Evolutionary conservation across 1,140 invertebrate species (phyloP).

Genomic region (Drosophila sproati): DNA sequence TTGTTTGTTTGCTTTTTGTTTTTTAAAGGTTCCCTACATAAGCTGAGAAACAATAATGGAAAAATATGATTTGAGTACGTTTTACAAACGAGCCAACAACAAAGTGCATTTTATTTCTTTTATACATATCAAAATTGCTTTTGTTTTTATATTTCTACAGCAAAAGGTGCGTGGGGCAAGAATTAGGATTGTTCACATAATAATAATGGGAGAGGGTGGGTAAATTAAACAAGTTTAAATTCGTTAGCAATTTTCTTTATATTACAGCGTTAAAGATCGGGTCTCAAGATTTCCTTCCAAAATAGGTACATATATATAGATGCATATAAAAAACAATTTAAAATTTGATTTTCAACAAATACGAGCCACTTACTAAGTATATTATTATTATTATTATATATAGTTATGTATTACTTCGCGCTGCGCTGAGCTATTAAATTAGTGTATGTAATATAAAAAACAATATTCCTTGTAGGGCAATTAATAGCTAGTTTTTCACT

Average conservation of each 20-base stretch:
- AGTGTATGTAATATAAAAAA: slow-evolving; percentile 71
- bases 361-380: slow-evolving; percentile 66
- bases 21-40: slow-evolving; percentile 12
- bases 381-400: slow-evolving; percentile 47
- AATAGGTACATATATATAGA: slow-evolving; percentile 35
- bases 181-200: slow-evolving; percentile 33
- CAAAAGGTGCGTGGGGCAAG: slow-evolving; percentile 43
- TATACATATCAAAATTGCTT: slow-evolving; percentile 57
- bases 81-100: slow-evolving; percentile 72
- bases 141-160: slow-evolving; percentile 40
- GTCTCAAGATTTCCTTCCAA: slow-evolving; percentile 30
- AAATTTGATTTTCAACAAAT: slow-evolving; percentile 71
- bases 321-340: slow-evolving; percentile 73
- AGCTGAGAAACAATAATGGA: slow-evolving; percentile 47
- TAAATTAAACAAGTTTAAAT: slow-evolving; percentile 76
- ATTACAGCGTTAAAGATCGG: slow-evolving; percentile 68
- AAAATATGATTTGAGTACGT: slow-evolving; percentile 44
- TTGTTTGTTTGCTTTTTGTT: not conserved
- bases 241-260: slow-evolving; percentile 73
- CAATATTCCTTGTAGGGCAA: slow-evolving; percentile 67
- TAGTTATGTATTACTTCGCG: slow-evolving; percentile 50
- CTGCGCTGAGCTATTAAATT: slow-evolving; percentile 49
- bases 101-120: slow-evolving; percentile 56
- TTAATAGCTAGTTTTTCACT: slow-evolving; percentile 57
- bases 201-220: not conserved